Conservation (phyloP, 2,113 vertebrate species). For the human region GRCh38 chrX:43986501-43987000, state of each 20-base stretch:
- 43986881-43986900: not conserved
- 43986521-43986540: not conserved
- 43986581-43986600: not conserved
- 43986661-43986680: not conserved
- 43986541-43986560: not conserved
- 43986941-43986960: not conserved
- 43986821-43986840: not conserved
- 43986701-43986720: not conserved
- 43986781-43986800: not conserved
- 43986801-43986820: not conserved
- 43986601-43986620: conserved; percentile 35
- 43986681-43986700: not conserved
- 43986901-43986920: not conserved
- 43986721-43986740: not conserved
- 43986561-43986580: not conserved
- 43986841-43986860: not conserved
- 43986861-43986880: not conserved
- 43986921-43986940: conserved; percentile 21
- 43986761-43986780: not conserved
- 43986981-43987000: not conserved
- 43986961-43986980: conserved; percentile 9
- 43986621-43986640: too few species aligned
- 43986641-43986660: not conserved
- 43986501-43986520: not conserved
- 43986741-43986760: not conserved